phyloP scores from a whole-genome alignment of 2,797 vertebrate species.

The Molossus alvarezi region DNA sequence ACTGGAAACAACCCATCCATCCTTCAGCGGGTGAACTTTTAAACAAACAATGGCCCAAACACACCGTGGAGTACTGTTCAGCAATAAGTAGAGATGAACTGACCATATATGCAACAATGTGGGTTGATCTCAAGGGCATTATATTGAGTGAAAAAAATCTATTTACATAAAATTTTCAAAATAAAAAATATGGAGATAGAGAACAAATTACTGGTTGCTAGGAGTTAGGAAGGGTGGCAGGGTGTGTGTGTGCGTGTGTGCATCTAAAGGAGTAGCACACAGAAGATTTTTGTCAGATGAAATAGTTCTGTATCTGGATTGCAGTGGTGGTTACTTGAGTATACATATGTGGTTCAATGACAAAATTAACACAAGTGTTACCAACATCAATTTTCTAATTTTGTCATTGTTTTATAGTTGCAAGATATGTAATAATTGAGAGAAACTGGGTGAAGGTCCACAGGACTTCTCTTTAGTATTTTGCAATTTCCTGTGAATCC shows the following conservation, averaged over 20 bases:
- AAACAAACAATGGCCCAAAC: background rate
- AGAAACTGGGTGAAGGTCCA: background rate
- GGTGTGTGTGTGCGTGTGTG: background rate
- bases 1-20: background rate
- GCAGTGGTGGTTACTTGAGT: background rate
- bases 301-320: constrained; percentile 17
- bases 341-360: background rate
- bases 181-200: constrained; percentile 23
- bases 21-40: background rate
- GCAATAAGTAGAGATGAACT: constrained; percentile 39
- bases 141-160: background rate
- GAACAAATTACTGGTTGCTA: constrained; percentile 24
- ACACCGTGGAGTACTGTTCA: background rate
- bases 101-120: background rate
- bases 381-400: background rate
- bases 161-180: constrained; percentile 48
- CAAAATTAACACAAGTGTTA: background rate
- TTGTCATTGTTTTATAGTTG: background rate
- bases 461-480: background rate
- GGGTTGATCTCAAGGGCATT: background rate
- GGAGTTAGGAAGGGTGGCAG: background rate
- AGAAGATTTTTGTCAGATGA: background rate
- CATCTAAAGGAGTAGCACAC: background rate
- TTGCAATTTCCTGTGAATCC: constrained; percentile 12
- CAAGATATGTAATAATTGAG: background rate